Conservation (phyloP, 2,797 vertebrate genomes). For the Euthynnus affinis region DNA sequence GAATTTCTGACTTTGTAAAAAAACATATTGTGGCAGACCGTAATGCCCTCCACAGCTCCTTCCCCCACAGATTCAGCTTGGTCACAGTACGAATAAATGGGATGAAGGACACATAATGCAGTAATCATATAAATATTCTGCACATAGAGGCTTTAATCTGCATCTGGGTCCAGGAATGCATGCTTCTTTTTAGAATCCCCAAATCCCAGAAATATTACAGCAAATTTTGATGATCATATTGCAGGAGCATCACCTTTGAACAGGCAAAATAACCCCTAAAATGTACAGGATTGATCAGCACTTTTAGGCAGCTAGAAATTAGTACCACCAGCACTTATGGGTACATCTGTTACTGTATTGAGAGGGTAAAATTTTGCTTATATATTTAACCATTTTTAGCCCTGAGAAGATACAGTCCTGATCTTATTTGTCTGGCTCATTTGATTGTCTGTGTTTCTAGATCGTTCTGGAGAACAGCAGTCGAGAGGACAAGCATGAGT, state of each 20-base stretch:
- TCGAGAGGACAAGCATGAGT: slow-evolving; percentile 98
- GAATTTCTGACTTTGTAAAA: not conserved
- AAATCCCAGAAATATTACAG: not conserved
- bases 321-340: not conserved
- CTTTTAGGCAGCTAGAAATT: too few species aligned
- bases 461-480: slow-evolving; percentile 99
- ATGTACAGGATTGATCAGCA: too few species aligned
- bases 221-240: too few species aligned
- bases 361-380: not conserved
- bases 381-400: not conserved
- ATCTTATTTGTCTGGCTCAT: not conserved
- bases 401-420: not conserved
- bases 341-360: too few species aligned
- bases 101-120: not conserved
- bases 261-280: too few species aligned
- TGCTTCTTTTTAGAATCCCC: not conserved
- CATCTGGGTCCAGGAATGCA: not conserved
- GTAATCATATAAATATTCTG: not conserved
- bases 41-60: not conserved
- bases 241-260: too few species aligned
- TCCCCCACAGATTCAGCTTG: too few species aligned
- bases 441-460: slow-evolving; percentile 74
- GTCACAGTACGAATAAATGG: not conserved
- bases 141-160: slow-evolving; percentile 1
- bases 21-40: not conserved